Evolutionary conservation across 1,140 invertebrate genomes (phyloP).

Genomic region (Cydia splendana): DNA sequence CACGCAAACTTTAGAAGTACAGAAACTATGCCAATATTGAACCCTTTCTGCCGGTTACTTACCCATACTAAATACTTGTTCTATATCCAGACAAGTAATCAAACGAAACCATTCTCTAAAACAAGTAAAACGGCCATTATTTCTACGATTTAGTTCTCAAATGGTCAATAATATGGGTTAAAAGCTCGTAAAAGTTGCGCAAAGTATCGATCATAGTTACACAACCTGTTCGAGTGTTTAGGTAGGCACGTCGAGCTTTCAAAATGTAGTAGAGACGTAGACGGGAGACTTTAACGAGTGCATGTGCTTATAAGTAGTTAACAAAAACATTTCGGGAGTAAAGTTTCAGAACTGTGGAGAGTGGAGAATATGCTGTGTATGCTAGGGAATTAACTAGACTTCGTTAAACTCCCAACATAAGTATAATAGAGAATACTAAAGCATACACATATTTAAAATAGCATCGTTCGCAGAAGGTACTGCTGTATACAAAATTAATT

Average conservation of each 20-base stretch:
- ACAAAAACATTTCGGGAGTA: not conserved
- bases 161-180: constrained; percentile 19
- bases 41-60: not conserved
- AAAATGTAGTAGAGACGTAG: not conserved
- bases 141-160: constrained; percentile 5
- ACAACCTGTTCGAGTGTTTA: constrained; percentile 1
- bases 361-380: no score
- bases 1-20: no score
- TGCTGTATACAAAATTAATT: no score
- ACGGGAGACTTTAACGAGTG: not conserved
- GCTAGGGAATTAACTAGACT: no score
- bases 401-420: no score
- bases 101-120: not conserved
- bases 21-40: no score
- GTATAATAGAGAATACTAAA: no score
- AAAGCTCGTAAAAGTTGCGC: constrained; percentile 16
- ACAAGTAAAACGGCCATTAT: not conserved
- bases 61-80: not conserved
- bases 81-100: not conserved
- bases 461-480: no score
- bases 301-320: not conserved
- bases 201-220: constrained; percentile 21
- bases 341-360: no score
- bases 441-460: no score
- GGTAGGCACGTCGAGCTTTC: not conserved